phyloP scores from a whole-genome alignment of 2,888 invertebrate species.

The Steinernema hermaphroditum region DNA sequence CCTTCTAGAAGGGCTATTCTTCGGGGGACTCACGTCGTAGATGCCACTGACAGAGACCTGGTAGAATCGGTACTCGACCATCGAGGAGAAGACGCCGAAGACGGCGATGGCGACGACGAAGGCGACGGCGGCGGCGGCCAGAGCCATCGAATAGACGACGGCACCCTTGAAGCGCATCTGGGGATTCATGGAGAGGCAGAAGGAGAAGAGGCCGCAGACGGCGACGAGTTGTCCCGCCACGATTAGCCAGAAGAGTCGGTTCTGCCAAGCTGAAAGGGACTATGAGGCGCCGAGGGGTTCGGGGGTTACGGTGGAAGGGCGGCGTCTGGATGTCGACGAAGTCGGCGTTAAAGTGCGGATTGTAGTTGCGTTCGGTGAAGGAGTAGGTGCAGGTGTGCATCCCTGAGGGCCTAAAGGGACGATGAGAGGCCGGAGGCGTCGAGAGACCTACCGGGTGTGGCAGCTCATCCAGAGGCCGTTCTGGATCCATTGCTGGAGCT shows the following conservation, averaged over 20 bases:
- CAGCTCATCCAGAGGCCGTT: constrained; percentile 33
- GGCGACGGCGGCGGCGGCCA: constrained; percentile 30
- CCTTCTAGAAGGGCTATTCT: too few species aligned
- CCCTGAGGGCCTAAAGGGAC: constrained; percentile 55
- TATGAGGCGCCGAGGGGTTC: not conserved
- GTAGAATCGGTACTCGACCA: constrained; percentile 65
- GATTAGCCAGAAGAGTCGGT: constrained; percentile 56
- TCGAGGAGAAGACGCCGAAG: constrained; percentile 59
- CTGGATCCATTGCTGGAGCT: constrained; percentile 43
- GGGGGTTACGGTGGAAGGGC: constrained; percentile 56
- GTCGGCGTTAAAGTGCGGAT: constrained; percentile 60
- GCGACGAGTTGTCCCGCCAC: constrained; percentile 56
- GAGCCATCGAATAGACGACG: constrained; percentile 30
- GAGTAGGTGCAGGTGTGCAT: constrained; percentile 66
- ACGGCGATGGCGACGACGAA: constrained; percentile 46
- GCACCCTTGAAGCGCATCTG: not conserved
- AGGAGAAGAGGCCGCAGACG: constrained; percentile 57
- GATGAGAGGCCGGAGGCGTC: constrained; percentile 47
- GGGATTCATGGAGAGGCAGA: constrained; percentile 47
- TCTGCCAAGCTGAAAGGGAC: constrained; percentile 59
- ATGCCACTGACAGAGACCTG: constrained; percentile 64
- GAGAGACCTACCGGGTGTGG: constrained; percentile 17
- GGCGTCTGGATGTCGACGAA: constrained; percentile 60
- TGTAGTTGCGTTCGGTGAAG: constrained; percentile 48
- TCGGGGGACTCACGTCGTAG: constrained; percentile 55